A percentile compares a stretch with the other conserved stretches of the same genome.
Evolutionary conservation across 2,797 vertebrate genomes (phyloP).

Genomic region (Decapterus maruadsi): DNA sequence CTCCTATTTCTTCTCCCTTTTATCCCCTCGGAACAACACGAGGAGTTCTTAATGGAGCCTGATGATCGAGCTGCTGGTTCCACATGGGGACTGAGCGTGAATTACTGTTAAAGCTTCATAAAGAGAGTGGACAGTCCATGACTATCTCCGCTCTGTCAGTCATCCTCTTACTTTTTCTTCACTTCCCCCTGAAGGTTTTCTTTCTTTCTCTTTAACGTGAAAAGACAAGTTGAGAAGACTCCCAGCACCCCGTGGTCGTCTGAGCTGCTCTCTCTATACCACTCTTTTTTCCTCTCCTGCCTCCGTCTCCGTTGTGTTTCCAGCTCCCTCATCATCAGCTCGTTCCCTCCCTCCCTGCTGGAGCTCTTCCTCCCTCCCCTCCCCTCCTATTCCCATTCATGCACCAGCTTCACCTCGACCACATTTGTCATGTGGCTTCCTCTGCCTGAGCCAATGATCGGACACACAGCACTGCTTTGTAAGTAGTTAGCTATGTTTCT

Average conservation of each 20-base stretch:
- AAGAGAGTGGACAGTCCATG: constrained; percentile 8
- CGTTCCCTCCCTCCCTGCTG: constrained; percentile 41
- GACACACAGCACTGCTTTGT: constrained; percentile 53
- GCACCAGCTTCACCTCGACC: constrained; percentile 50
- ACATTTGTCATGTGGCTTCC: constrained; percentile 57
- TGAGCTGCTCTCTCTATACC: neutral
- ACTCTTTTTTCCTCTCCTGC: neutral
- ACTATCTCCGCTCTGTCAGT: neutral
- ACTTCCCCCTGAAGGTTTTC: neutral
- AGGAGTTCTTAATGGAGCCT: constrained; percentile 19
- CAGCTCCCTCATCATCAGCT: constrained; percentile 40
- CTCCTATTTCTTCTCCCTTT: constrained; percentile 22
- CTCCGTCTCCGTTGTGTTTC: constrained; percentile 32
- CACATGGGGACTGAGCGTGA: constrained; percentile 23
- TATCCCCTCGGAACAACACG: neutral
- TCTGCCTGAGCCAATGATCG: constrained; percentile 37
- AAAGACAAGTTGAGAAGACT: constrained; percentile 10
- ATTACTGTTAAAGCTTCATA: neutral
- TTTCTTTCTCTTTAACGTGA: too few relatives aligned
- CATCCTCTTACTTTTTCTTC: constrained; percentile 2
- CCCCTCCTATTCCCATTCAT: constrained; percentile 60
- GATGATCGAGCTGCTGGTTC: neutral
- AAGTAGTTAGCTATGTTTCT: constrained; percentile 55
- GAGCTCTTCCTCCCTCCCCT: constrained; percentile 31
- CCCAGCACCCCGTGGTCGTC: neutral